Conservation (phyloP, 1,140 invertebrate genomes). For the Phymastichus coffea region DNA sequence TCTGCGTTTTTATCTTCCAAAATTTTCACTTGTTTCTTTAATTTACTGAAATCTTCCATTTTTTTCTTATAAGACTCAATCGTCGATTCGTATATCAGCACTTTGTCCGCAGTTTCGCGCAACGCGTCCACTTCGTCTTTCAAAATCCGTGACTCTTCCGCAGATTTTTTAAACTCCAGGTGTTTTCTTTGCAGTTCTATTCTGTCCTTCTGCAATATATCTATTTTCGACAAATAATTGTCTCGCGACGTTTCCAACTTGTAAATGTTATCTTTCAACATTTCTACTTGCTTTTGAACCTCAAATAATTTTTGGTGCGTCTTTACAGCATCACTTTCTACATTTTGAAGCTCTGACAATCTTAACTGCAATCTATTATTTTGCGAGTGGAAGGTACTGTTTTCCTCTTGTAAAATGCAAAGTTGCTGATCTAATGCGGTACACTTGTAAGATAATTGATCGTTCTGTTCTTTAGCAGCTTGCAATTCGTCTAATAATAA, state of each 20-base stretch:
- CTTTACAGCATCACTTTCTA: slow-evolving; percentile 50
- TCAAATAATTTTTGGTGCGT: slow-evolving; percentile 56
- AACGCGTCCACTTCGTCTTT: slow-evolving; percentile 94
- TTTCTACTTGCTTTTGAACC: slow-evolving; percentile 73
- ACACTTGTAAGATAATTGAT: slow-evolving; percentile 80
- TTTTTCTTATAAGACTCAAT: slow-evolving; percentile 93
- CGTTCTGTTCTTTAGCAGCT: slow-evolving; percentile 72
- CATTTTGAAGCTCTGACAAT: slow-evolving; percentile 67
- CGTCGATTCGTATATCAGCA: slow-evolving; percentile 78
- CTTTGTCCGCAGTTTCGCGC: slow-evolving; percentile 86
- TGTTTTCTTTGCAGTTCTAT: slow-evolving; percentile 75
- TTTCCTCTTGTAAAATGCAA: slow-evolving; percentile 71
- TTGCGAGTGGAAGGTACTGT: slow-evolving; percentile 71
- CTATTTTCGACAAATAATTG: slow-evolving; percentile 79
- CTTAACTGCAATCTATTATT: slow-evolving; percentile 72
- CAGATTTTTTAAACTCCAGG: slow-evolving; percentile 74
- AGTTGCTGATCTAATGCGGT: slow-evolving; percentile 85
- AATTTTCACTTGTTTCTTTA: slow-evolving; percentile 84
- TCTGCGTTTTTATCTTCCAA: slow-evolving; percentile 91
- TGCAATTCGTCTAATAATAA: slow-evolving; percentile 69
- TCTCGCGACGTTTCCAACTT: slow-evolving; percentile 84
- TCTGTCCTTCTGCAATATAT: slow-evolving; percentile 78
- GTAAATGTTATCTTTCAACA: slow-evolving; percentile 82
- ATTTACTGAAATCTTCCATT: slow-evolving; percentile 88
- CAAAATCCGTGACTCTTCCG: slow-evolving; percentile 71